These are phyloP conservation scores for Byasa hedistus DNA, from an alignment of 2,888 invertebrate genomes.

Conservation along the genomic window DNA sequence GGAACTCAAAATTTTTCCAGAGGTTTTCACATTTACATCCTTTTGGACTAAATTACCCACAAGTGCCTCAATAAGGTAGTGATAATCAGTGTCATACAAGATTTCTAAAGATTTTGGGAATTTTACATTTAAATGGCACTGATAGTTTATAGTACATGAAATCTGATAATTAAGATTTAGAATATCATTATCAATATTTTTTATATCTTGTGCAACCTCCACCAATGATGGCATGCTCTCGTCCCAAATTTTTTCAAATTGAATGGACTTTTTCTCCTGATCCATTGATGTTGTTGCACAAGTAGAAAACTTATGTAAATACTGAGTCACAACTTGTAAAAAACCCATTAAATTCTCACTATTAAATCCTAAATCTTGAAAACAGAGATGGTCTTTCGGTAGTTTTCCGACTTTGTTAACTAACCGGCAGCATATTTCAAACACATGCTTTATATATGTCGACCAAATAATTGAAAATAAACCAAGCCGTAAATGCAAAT, in stretches of 20 bases:
- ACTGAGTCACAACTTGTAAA: constrained; percentile 66
- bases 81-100: constrained; percentile 87
- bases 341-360: constrained; percentile 80
- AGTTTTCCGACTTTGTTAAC: constrained; percentile 90
- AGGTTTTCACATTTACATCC: constrained; percentile 80
- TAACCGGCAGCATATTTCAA: constrained; percentile 87
- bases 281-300: constrained; percentile 61
- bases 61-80: constrained; percentile 78
- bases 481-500: constrained; percentile 85
- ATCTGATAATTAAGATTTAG: constrained; percentile 90
- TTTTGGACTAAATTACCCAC: constrained; percentile 67
- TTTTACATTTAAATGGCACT: constrained; percentile 88
- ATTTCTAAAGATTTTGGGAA: constrained; percentile 84
- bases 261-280: constrained; percentile 63
- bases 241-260: constrained; percentile 84
- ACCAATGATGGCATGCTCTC: constrained; percentile 85
- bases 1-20: constrained; percentile 85
- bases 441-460: constrained; percentile 89
- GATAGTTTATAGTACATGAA: constrained; percentile 86
- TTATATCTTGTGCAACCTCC: constrained; percentile 88
- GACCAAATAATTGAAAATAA: constrained; percentile 93
- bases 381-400: constrained; percentile 90
- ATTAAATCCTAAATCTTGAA: constrained; percentile 87
- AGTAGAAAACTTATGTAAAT: constrained; percentile 68
- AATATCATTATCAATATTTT: constrained; percentile 86